Percentiles rank a stretch among this genome's conserved stretches.
Conservation (phyloP, 2,888 invertebrate genomes). For the Ectropis crepuscularia region DNA sequence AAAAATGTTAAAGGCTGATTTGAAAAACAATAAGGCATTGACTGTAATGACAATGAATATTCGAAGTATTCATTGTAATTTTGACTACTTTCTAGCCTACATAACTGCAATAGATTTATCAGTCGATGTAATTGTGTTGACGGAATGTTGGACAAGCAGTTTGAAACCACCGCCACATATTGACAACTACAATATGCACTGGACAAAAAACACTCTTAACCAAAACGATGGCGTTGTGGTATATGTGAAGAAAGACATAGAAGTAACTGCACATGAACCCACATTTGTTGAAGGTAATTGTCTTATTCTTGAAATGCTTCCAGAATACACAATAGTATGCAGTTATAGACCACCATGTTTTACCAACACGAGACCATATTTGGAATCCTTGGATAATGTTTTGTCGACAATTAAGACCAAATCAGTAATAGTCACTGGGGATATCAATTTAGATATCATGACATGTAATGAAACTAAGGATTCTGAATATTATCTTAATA, state of each 20-base stretch:
- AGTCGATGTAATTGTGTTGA: too few relatives aligned
- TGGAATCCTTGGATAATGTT: neutral
- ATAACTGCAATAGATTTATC: too few relatives aligned
- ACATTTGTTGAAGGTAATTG: neutral
- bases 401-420: neutral
- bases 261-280: too few relatives aligned
- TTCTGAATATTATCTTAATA: neutral
- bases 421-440: neutral
- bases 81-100: too few relatives aligned
- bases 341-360: neutral
- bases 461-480: neutral
- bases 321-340: neutral
- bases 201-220: neutral
- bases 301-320: neutral
- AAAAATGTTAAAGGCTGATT: too few relatives aligned
- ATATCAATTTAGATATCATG: neutral
- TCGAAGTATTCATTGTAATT: too few relatives aligned
- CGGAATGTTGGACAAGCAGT: too few relatives aligned
- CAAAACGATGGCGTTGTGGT: neutral
- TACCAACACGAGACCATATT: neutral
- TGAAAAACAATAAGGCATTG: too few relatives aligned
- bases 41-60: too few relatives aligned
- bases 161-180: too few relatives aligned
- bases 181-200: neutral
- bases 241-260: neutral